Conservation (phyloP, 1,140 invertebrate species). For the Leptinotarsa lineolata region DNA sequence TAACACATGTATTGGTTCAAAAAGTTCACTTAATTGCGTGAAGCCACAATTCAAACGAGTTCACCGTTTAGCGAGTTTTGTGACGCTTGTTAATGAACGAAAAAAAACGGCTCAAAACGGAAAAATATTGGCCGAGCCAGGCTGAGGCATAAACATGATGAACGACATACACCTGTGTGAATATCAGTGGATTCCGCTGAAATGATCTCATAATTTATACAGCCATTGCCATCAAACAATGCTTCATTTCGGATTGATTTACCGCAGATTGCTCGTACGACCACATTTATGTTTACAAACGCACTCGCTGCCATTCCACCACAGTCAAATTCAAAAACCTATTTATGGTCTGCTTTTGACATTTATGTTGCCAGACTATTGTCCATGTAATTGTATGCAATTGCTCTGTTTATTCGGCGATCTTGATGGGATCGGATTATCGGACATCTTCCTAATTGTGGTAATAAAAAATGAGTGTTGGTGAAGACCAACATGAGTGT, state of each 20-base stretch:
- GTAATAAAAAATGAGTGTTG: no score
- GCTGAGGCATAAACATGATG: constrained; percentile 37
- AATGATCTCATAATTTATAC: constrained; percentile 51
- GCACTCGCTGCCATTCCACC: constrained; percentile 28
- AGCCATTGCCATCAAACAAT: constrained; percentile 51
- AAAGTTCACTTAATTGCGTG: background rate
- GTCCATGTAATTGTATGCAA: constrained; percentile 29
- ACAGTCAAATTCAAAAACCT: constrained; percentile 29
- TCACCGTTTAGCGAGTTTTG: constrained; percentile 16
- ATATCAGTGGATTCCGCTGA: constrained; percentile 45
- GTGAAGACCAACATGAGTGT: no score
- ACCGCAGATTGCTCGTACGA: constrained; percentile 42
- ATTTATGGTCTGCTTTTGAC: constrained; percentile 23
- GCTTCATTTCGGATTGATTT: constrained; percentile 52
- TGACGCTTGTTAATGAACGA: constrained; percentile 26
- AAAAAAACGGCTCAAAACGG: constrained; percentile 25
- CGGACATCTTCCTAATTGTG: background rate
- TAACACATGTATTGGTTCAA: background rate
- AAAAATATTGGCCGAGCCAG: constrained; percentile 23
- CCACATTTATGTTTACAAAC: constrained; percentile 29
- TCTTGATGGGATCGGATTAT: constrained; percentile 17
- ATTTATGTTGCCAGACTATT: constrained; percentile 31
- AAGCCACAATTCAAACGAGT: constrained; percentile 17
- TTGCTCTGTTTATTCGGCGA: constrained; percentile 19
- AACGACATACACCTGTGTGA: constrained; percentile 47